Evolutionary conservation across 2,113 vertebrate genomes (phyloP).

Genomic region (Paradoxurus hermaphroditus): DNA sequence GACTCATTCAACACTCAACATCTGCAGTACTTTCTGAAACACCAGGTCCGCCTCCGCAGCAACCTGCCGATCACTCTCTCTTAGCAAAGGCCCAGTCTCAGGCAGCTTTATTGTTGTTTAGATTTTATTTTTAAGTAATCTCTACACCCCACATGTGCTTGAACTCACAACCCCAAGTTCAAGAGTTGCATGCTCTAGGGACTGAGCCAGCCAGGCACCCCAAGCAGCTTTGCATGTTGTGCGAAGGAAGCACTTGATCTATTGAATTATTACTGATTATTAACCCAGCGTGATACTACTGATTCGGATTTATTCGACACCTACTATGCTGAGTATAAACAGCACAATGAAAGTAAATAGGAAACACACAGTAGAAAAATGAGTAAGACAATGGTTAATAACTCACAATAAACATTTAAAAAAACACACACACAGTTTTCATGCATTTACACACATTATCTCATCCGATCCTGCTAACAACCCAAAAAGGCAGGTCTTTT

Average conservation of each 20-base stretch:
- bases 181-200: background rate
- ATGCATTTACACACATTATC: background rate
- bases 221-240: background rate
- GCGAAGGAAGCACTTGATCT: background rate
- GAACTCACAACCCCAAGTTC: background rate
- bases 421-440: background rate
- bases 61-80: background rate
- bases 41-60: background rate
- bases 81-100: background rate
- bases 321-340: background rate
- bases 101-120: background rate
- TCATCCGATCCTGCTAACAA: background rate
- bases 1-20: background rate
- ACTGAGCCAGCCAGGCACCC: background rate
- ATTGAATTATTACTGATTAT: background rate
- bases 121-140: background rate
- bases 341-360: background rate
- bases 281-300: background rate
- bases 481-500: background rate
- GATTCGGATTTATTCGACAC: conserved; percentile 10
- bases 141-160: background rate
- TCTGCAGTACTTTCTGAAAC: conserved; percentile 18
- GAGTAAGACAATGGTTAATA: background rate
- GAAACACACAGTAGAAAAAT: conserved; percentile 23
- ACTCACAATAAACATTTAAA: background rate